Base-by-base conservation (phyloP, 1,140 invertebrate species). In the Pseudomyrmex gracilis region DNA sequence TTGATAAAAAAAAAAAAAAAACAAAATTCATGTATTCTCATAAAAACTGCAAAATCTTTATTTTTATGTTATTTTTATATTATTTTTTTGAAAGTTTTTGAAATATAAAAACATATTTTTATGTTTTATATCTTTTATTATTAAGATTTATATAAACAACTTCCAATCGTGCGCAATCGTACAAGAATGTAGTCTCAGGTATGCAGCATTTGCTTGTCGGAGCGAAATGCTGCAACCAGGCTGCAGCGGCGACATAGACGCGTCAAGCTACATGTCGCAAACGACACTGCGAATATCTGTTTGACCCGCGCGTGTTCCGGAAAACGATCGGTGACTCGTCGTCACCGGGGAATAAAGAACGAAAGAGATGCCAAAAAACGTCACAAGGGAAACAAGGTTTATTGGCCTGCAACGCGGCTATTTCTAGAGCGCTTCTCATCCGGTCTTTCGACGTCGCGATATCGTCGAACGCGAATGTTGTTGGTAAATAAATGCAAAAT, bases 401-500 rank as follows among this genome's bases (percentile, higher is more conserved):
- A 84, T 86, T 73, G 68, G 49, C 22, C 24, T 43, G 17, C 61
- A 61, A 34, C 7, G 43, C 7, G 43, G 47, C 24, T 82, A 71
- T 85, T 85, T 76, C 15, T 85, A 51, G 12, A 70, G 43, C 12
- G 8, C n/a, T 86, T 24, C 61, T 49, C 49, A n/a, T 55, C 43
- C 12, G n/a, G 22, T n/a, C 45, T 55, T 76, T n/a, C 7, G 53
- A 74, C 51, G 5, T 13, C 60, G 64, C 47, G 34, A 73, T 74
- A 74, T 73, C 60, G 7, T 61, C 4, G 60, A 15, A 64, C 24
- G 74, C n/a, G 24, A 58, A 47, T 68, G 61, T 15, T 87, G 66
- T 85, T 87, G 55, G 66, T 83, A 88, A 77, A 85, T 88, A 88
- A 87, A 87, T 73, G 58, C 47, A 60, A 20, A 58, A n/a, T n/a